Evolutionary conservation across 1,140 invertebrate genomes (phyloP).

Genomic region (Chrysopa pallens): DNA sequence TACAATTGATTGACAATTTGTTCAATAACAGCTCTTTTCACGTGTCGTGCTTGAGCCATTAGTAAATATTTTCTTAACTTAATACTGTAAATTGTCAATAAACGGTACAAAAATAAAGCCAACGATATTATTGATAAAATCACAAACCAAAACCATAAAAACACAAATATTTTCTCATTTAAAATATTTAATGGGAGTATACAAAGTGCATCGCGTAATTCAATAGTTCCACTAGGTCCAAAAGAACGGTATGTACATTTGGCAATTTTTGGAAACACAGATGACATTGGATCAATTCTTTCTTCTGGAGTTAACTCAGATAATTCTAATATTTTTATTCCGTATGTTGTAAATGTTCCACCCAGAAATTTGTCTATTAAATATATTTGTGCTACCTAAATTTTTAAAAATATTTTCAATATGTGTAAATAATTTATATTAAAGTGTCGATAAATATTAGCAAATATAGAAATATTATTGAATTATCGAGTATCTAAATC

Average conservation of each 20-base stretch:
- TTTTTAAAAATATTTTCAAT: too few relatives aligned
- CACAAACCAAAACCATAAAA: slow-evolving; percentile 69
- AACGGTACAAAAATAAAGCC: slow-evolving; percentile 39
- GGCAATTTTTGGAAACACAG: slow-evolving; percentile 58
- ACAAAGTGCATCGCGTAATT: slow-evolving; percentile 46
- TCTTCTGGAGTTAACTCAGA: slow-evolving; percentile 19
- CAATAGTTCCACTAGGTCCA: slow-evolving; percentile 37
- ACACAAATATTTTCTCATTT: slow-evolving; percentile 64
- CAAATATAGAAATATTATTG: too few relatives aligned
- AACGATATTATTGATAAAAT: slow-evolving; percentile 39
- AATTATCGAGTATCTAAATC: too few relatives aligned
- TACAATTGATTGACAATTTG: slow-evolving; percentile 31
- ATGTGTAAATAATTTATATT: too few relatives aligned
- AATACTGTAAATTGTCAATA: slow-evolving; percentile 26
- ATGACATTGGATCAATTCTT: slow-evolving; percentile 31
- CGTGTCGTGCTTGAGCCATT: slow-evolving; percentile 28
- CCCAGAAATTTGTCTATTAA: slow-evolving; percentile 54
- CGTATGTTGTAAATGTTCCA: slow-evolving; percentile 52
- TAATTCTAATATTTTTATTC: slow-evolving; percentile 33
- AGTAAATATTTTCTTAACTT: slow-evolving; percentile 32
- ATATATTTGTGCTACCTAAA: slow-evolving; percentile 28
- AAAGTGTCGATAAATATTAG: too few relatives aligned
- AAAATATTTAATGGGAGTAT: slow-evolving; percentile 58
- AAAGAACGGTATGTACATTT: slow-evolving; percentile 53
- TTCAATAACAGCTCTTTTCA: slow-evolving; percentile 26